Evolutionary conservation across 2,797 vertebrate species (phyloP), one percentile per base, ranked within the genome.

Genomic region (Clarias laeviceps): DNA sequence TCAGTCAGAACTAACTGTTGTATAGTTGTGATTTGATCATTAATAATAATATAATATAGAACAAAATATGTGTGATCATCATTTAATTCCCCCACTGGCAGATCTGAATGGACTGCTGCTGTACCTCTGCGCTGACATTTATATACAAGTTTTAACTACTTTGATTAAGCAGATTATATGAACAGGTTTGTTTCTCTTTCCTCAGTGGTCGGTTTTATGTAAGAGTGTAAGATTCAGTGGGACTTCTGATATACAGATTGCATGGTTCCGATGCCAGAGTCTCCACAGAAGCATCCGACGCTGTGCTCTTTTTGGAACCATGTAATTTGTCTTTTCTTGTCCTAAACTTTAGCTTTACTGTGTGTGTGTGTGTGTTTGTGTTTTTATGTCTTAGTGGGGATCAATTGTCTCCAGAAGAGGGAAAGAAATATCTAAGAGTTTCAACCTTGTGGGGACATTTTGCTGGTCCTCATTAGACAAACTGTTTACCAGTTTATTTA

Each of bases 321-420:
- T 89, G 85, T 88, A 88, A 89, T 89, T 90, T 87, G 54, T 68
- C 81, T 73, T 81, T 62, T 40, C 80, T 82, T 86, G 78, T 81
- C 37, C 82, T 73, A 20, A 70, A 62, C 32, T 83, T 27, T 22
- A 37, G 59, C 34, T 54, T 73, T 54, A 32, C 50, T 61, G 27
- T 72, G 80, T 50, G 11, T 54, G 40, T 62, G 34, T 81, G 54
- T 76, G 50, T 45, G 50, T 29, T n/a, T 45, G 50, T 29, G 45
- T 12, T 12, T 50, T 17, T 83, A 40, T 62, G 8, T 80, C 22
- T 40, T 40, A 1, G 20, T 34, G 24, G 34, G 32, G 74, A 34
- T 57, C 54, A 59, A 77, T 59, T 79, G 12, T 64, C 34, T 1
- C 22, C 5, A 27, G 15, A 86, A 27, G 24, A 85, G 59, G 62